These are phyloP conservation scores for Rhinella marina DNA, from an alignment of 2,797 vertebrate species.

Conservation along the genomic window DNA sequence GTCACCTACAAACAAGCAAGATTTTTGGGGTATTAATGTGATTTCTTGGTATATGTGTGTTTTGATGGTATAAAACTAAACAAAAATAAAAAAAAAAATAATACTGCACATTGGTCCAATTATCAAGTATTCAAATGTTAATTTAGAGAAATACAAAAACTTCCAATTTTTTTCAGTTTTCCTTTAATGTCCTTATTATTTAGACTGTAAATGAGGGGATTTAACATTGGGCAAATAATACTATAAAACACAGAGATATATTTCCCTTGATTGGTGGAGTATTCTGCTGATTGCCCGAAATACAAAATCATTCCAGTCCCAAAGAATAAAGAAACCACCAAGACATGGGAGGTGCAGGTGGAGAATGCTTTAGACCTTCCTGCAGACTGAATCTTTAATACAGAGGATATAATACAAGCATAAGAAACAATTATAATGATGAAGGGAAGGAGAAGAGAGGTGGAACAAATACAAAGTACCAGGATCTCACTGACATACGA, in stretches of 20 bases:
- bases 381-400: conserved; percentile 10
- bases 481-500: not conserved
- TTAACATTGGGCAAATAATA: not conserved
- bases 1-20: no score
- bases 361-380: conserved; percentile 9
- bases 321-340: conserved; percentile 20
- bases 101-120: not conserved
- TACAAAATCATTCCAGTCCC: conserved; percentile 21
- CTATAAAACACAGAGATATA: not conserved
- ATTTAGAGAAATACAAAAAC: not conserved
- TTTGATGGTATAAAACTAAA: no score
- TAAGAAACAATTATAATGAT: conserved; percentile 16
- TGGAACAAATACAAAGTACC: not conserved
- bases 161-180: not conserved
- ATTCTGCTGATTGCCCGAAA: not conserved
- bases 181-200: not conserved
- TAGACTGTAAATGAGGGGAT: not conserved
- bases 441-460: conserved; percentile 10
- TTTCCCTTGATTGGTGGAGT: conserved; percentile 10
- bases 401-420: conserved; percentile 14
- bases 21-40: no score
- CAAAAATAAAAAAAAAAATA: no score
- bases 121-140: not conserved
- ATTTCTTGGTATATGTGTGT: no score
- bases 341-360: conserved; percentile 8